Evolutionary conservation across 1,140 invertebrate species (phyloP).

Genomic region (Cherax quadricarinatus): DNA sequence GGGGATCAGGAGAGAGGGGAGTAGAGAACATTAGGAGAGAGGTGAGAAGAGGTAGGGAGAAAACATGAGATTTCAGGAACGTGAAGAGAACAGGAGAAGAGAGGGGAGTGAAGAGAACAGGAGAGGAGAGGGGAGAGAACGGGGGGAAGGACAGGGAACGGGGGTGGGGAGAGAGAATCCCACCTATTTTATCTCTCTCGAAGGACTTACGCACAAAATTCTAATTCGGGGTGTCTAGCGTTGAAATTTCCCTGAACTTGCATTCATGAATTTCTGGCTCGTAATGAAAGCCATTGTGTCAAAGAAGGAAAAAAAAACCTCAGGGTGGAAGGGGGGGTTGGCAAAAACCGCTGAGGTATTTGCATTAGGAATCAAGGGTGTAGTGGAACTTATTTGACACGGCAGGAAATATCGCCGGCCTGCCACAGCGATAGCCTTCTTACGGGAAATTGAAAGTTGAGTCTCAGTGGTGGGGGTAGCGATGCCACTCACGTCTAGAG

Average conservation of each 20-base stretch:
- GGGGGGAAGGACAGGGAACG: no score
- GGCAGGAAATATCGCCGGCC: conserved; percentile 37
- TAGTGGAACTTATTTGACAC: conserved; percentile 45
- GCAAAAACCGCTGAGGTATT: conserved; percentile 43
- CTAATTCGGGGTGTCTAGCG: conserved; percentile 19
- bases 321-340: neutral
- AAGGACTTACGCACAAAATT: conserved; percentile 57
- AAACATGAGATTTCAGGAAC: no score
- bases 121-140: no score
- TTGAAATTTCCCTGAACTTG: conserved; percentile 27
- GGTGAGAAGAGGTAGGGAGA: no score
- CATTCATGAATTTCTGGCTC: conserved; percentile 53
- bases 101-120: no score
- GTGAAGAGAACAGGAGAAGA: no score
- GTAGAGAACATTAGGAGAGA: no score
- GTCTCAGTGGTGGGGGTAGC: conserved; percentile 1
- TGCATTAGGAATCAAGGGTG: conserved; percentile 68
- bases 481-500: neutral
- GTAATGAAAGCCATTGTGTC: conserved; percentile 58
- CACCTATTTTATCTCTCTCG: conserved; percentile 17
- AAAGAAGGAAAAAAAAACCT: conserved; percentile 29
- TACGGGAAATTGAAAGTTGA: conserved; percentile 42
- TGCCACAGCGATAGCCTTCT: conserved; percentile 29
- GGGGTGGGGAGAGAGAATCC: no score
- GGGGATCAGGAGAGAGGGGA: no score